Conservation (phyloP, 2,888 invertebrate species). For the Archaeoteleia sp. region DNA sequence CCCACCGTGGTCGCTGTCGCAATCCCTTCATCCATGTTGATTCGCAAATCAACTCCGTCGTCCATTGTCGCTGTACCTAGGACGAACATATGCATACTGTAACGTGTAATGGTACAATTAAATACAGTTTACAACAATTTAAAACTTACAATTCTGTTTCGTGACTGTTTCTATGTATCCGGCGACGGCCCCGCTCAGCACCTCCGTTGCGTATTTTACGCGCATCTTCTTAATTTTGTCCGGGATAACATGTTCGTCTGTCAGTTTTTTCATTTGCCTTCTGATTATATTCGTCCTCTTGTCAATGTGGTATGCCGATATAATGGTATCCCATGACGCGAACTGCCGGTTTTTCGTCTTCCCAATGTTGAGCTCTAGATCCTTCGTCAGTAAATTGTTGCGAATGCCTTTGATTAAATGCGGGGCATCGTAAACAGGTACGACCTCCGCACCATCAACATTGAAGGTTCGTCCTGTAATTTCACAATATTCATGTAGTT, state of each 20-base stretch:
- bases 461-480: constrained; percentile 2
- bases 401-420: constrained; percentile 12
- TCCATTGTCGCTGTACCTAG: no score
- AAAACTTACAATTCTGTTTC: constrained; percentile 2
- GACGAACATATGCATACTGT: no score
- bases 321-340: constrained; percentile 13
- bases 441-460: not conserved
- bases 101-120: no score
- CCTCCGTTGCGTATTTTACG: no score
- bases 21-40: not conserved
- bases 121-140: no score
- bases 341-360: not conserved
- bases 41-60: no score
- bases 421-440: constrained; percentile 8
- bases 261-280: constrained; percentile 8
- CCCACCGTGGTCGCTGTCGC: not conserved
- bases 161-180: not conserved
- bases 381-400: constrained; percentile 11
- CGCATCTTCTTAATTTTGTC: constrained; percentile 9
- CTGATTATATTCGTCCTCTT: not conserved
- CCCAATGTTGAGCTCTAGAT: not conserved
- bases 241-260: constrained; percentile 11
- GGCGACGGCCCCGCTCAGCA: constrained; percentile 4
- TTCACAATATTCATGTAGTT: no score
- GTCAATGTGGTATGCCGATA: constrained; percentile 13